Evolutionary conservation across 2,113 vertebrate genomes (phyloP), one percentile per base, ranked within the genome.

Genomic region (Hemiprocne comata): DNA sequence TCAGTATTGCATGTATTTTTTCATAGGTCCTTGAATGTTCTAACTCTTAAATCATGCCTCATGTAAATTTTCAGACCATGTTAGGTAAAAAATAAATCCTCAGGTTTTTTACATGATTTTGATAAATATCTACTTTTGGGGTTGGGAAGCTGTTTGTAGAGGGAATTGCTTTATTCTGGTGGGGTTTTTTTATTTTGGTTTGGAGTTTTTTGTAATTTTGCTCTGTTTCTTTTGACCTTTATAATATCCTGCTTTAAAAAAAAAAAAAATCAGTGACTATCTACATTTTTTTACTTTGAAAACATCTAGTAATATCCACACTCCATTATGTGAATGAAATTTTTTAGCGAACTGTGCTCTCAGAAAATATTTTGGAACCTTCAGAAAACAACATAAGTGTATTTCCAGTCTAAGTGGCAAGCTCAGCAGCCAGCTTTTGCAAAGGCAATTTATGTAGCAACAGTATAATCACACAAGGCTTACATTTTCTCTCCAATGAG

Each of bases 371-470:
- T 89, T 92, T 72, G 36, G 48, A 88, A 84, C 20, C n/a, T 83
- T 77, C 61, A 67, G 51, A 77, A 80, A 71, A 67, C 10, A 85
- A 18, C 15, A 36, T 18, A 51, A 65, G 48, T 0, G 0, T 44
- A 85, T 86, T 95, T 90, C 38, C 34, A 71, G 24, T 53, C 21
- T 67, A 55, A 55, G 42, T 75, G 36, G 53, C 23, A 76, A 87
- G 60, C 55, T 83, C 67, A 93, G 71, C 66, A 91, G 51, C 11
- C n/a, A 71, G 19, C 7, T 2, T 88, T 78, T 80, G 64, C 71
- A 84, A 88, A 95, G 38, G 29, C 69, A 91, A 66, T 89, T 85
- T 93, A 34, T 76, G 66, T 28, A 67, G 36, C 67, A 87, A 62
- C 15, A 46, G 31, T 69, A 44, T 72, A 85, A 83, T 83, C 64